Conservation (phyloP, 1,140 invertebrate genomes). For the Bombus vancouverensis region DNA sequence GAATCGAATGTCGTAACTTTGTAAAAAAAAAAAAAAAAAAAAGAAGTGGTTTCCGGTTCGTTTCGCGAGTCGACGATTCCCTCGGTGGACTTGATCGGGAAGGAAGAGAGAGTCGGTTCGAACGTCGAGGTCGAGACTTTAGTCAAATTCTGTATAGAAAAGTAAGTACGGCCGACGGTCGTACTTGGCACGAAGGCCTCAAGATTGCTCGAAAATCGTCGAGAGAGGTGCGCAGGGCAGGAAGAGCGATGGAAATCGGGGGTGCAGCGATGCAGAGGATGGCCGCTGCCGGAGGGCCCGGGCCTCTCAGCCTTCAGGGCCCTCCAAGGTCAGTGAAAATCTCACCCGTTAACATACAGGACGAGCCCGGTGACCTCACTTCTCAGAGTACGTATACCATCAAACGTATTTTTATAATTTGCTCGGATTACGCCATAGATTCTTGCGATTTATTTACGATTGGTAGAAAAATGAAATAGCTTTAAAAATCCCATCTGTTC, state of each 20-base stretch:
- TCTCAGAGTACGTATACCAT: constrained; percentile 83
- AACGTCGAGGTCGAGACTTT: constrained; percentile 8
- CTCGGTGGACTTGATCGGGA: too few species aligned
- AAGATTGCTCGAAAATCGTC: constrained; percentile 74
- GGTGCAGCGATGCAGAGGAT: constrained; percentile 77
- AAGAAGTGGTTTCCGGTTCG: too few species aligned
- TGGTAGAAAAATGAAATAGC: background rate
- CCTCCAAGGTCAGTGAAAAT: constrained; percentile 84
- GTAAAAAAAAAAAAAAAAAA: background rate
- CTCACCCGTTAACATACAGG: constrained; percentile 84
- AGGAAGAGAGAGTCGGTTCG: background rate
- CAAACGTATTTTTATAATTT: background rate
- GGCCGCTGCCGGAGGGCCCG: constrained; percentile 76
- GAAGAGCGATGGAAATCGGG: constrained; percentile 73
- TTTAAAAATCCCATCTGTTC: background rate
- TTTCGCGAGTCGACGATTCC: too few species aligned
- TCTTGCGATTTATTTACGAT: background rate
- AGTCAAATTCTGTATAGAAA: constrained; percentile 17
- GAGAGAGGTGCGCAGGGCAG: constrained; percentile 69
- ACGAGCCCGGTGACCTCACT: constrained; percentile 82
- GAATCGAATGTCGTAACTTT: too few species aligned
- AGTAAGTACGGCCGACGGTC: constrained; percentile 60
- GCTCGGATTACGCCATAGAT: fast-evolving
- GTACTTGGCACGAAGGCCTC: constrained; percentile 66
- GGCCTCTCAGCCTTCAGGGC: constrained; percentile 79